Evolutionary conservation across 2,888 invertebrate species (phyloP), one percentile per base, ranked within the genome.

Genomic region (Parnassius glacialis): DNA sequence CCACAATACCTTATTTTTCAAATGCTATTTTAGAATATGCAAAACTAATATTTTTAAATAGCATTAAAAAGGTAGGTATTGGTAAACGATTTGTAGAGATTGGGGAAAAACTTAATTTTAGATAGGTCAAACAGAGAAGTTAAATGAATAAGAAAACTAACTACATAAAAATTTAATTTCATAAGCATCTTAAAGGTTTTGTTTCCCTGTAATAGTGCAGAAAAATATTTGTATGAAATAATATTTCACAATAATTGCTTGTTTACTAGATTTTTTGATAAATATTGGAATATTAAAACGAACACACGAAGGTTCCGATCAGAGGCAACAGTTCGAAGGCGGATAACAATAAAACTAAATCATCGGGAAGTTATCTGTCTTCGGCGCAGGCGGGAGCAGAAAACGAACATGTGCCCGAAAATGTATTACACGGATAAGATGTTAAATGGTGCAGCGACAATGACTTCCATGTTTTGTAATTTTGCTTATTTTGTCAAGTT

Each of bases 351-450:
- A 91, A 91, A 90, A 90, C 81, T 88, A 90, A 91, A 90, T 90
- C 90, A 90, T 90, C 87, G 86, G 87, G 89, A 91, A 90, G 90
- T 89, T 90, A 90, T 90, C 85, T 89, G 85, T 89, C 87, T 87
- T 78, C 76, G 76, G 72, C 78, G 79, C 70, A 77, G 81, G 77
- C 79, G 77, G 74, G 74, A 74, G 79, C 72, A 83, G 85, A 79
- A 82, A 76, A 76, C 80, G 80, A 80, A 72, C 83, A 83, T 87
- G 84, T 84, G 83, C 79, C 80, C 76, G 76, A 71, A 75, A 83
- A 84, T 80, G 81, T 85, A 83, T 85, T 81, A 83, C 81, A 80
- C 70, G 67, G 83, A 83, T 81, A 83, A 81, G 68, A 84, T 80
- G 84, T 83, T 89, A 80, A 88, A 90, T 85, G 83, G 81, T 77